Conservation (phyloP, 2,797 vertebrate species). For the Liasis olivaceus region DNA sequence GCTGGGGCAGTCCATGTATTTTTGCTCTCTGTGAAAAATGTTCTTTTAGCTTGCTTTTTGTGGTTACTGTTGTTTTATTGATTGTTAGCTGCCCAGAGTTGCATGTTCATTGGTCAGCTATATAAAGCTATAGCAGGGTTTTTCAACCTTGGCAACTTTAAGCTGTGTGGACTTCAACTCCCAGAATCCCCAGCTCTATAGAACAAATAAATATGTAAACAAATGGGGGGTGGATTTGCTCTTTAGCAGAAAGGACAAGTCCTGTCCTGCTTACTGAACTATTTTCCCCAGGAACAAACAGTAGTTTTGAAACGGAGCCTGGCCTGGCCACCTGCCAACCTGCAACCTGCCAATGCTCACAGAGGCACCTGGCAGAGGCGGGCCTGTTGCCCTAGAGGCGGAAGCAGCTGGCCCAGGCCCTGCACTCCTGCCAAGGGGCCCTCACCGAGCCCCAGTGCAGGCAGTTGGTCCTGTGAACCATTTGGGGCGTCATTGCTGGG, state of each 20-base stretch:
- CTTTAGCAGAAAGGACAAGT: constrained; percentile 23
- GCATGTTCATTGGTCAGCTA: not conserved
- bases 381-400: constrained; percentile 72
- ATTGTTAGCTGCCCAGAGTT: not conserved
- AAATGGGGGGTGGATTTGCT: not conserved
- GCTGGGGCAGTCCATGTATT: not conserved
- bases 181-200: not conserved
- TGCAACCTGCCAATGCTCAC: not conserved
- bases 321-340: constrained; percentile 55
- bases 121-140: not conserved
- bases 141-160: not conserved
- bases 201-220: not conserved
- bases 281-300: constrained; percentile 40
- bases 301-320: constrained; percentile 68
- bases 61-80: not conserved
- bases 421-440: too few species aligned
- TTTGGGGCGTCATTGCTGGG: not conserved
- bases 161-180: not conserved
- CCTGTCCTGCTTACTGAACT: constrained; percentile 43
- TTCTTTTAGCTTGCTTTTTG: not conserved
- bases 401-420: constrained; percentile 56
- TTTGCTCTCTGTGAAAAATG: not conserved
- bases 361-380: constrained; percentile 10
- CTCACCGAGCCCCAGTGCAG: too few species aligned
- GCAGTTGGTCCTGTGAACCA: too few species aligned